These are phyloP conservation scores for Cydia amplana DNA, from an alignment of 1,140 invertebrate species.

Conservation along the genomic window DNA sequence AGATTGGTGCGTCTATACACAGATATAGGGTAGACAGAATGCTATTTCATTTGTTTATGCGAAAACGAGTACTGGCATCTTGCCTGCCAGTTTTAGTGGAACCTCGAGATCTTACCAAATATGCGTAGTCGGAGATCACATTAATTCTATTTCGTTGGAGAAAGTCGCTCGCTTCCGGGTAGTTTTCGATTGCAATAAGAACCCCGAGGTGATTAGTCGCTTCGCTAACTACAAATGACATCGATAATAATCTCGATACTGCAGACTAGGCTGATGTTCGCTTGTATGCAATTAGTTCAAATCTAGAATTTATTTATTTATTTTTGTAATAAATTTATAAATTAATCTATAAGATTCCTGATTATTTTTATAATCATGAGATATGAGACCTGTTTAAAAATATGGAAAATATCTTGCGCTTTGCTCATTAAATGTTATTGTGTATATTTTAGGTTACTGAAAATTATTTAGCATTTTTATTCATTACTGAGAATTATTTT, in stretches of 20 bases:
- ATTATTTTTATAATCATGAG: too few relatives aligned
- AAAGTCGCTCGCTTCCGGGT: neutral
- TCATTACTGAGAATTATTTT: too few relatives aligned
- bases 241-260: slow-evolving; percentile 59
- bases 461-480: too few relatives aligned
- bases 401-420: too few relatives aligned
- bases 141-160: neutral
- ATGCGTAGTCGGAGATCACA: neutral
- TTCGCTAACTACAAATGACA: slow-evolving; percentile 50
- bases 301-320: too few relatives aligned
- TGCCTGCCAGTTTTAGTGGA: neutral
- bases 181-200: neutral
- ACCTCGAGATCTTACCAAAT: neutral
- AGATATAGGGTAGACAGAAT: neutral
- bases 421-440: too few relatives aligned
- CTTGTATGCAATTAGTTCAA: neutral
- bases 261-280: slow-evolving; percentile 50
- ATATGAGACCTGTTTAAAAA: too few relatives aligned
- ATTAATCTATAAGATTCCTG: too few relatives aligned
- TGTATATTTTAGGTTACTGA: too few relatives aligned
- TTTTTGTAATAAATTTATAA: too few relatives aligned
- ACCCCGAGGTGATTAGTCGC: slow-evolving; percentile 61
- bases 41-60: neutral
- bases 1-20: neutral
- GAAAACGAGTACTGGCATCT: neutral